These are phyloP conservation scores for Sialis fuliginosa DNA, from an alignment of 2,888 invertebrate species.

Conservation along the genomic window DNA sequence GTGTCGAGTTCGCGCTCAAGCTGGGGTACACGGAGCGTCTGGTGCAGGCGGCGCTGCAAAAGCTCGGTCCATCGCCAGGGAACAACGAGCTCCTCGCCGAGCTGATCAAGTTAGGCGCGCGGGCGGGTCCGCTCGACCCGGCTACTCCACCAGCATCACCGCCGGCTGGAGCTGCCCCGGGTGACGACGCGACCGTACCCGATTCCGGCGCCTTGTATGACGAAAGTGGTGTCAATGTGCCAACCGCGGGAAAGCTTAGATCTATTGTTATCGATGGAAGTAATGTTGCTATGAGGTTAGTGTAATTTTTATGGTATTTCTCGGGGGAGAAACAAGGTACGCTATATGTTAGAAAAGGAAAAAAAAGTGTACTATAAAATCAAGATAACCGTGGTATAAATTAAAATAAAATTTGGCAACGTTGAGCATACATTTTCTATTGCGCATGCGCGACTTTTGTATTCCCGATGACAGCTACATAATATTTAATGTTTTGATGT, in stretches of 20 bases:
- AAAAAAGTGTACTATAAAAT: too few species aligned
- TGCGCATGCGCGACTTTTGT: too few species aligned
- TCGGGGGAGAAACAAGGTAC: too few species aligned
- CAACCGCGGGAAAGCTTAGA: slow-evolving; percentile 27
- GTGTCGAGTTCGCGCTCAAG: slow-evolving; percentile 81
- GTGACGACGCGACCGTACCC: slow-evolving; percentile 13
- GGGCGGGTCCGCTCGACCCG: slow-evolving; percentile 16
- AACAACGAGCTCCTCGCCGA: slow-evolving; percentile 80
- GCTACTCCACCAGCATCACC: slow-evolving; percentile 21
- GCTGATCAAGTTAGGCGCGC: slow-evolving; percentile 63
- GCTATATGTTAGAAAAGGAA: too few species aligned
- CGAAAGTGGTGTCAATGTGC: slow-evolving; percentile 16
- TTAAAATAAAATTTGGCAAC: too few species aligned
- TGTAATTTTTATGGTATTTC: slow-evolving; percentile 7
- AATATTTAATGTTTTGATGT: too few species aligned
- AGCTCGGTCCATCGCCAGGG: slow-evolving; percentile 69
- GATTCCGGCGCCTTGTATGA: slow-evolving; percentile 3
- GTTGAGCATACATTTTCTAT: too few species aligned
- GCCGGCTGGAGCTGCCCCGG: not conserved
- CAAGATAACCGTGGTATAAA: too few species aligned
- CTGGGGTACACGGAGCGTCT: slow-evolving; percentile 80
- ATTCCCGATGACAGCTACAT: too few species aligned
- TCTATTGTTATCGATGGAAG: slow-evolving; percentile 87
- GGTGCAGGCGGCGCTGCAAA: slow-evolving; percentile 64
- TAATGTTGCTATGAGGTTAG: slow-evolving; percentile 82